Evolutionary conservation across 2,797 vertebrate species (phyloP).

Genomic region (Spea hammondii): DNA sequence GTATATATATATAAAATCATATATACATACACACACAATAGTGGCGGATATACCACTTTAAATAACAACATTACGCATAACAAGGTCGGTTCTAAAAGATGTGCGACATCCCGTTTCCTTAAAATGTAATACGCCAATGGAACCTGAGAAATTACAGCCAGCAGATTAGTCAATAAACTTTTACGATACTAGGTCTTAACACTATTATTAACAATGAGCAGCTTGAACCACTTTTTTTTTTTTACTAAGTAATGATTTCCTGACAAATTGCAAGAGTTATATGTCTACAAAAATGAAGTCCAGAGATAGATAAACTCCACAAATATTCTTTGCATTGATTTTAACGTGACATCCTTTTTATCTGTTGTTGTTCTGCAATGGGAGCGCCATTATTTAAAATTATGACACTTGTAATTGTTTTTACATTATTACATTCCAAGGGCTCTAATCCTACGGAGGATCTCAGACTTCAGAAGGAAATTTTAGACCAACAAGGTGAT

Average conservation of each 20-base stretch:
- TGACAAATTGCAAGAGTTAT: conserved; percentile 45
- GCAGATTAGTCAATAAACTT: conserved; percentile 66
- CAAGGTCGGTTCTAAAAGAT: no score
- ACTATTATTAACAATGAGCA: conserved; percentile 61
- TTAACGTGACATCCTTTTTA: conserved; percentile 32
- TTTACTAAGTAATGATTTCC: conserved; percentile 57
- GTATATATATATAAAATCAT: no score
- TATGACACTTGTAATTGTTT: conserved; percentile 3
- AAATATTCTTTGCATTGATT: conserved; percentile 45
- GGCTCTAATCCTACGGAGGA: background rate
- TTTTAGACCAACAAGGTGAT: no score
- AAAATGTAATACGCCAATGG: conserved; percentile 50
- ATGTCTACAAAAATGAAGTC: conserved; percentile 33
- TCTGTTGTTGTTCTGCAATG: conserved; percentile 39
- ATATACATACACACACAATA: no score
- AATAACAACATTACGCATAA: no score
- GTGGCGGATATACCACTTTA: no score
- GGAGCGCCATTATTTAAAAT: conserved; percentile 24
- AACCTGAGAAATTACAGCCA: conserved; percentile 56
- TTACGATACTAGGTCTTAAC: conserved; percentile 57
- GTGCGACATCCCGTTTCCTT: conserved; percentile 56
- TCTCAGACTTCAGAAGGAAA: no score
- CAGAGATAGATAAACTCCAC: conserved; percentile 39
- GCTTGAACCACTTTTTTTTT: conserved; percentile 53
- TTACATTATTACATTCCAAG: conserved; percentile 7